phyloP scores from a whole-genome alignment of 2,113 vertebrate species.

The Coptodon bakossiorum region DNA sequence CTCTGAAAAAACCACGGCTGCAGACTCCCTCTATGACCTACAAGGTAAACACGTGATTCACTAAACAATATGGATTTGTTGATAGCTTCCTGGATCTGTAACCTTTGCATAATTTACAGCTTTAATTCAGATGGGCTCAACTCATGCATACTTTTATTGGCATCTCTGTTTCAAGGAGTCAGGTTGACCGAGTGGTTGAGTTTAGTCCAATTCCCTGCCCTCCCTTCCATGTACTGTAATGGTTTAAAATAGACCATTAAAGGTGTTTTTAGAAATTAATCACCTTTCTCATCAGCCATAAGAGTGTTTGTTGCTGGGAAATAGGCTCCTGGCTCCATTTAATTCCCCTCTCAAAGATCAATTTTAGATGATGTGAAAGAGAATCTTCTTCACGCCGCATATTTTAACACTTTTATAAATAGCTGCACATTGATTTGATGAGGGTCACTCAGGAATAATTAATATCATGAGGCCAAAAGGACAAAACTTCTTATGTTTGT shows the following conservation, averaged over 20 bases:
- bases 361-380: not conserved
- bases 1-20: slow-evolving; percentile 90
- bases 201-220: not conserved
- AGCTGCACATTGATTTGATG: not conserved
- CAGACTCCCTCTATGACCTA: slow-evolving; percentile 90
- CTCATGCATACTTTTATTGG: not conserved
- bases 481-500: not conserved
- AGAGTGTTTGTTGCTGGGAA: slow-evolving; percentile 11
- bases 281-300: not conserved
- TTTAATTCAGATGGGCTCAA: not conserved
- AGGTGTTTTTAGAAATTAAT: slow-evolving; percentile 13
- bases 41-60: slow-evolving; percentile 75
- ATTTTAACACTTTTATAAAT: not conserved
- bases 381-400: not conserved
- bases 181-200: not conserved
- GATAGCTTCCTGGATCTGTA: not conserved
- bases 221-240: not conserved
- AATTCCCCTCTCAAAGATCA: not conserved
- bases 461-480: not conserved
- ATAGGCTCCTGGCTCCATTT: not conserved
- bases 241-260: not conserved
- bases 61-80: not conserved
- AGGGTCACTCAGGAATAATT: not conserved
- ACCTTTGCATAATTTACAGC: slow-evolving; percentile 2
- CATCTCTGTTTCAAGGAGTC: slow-evolving; percentile 10